phyloP scores from a whole-genome alignment of 1,140 invertebrate genomes.

The Calliphora vicina region DNA sequence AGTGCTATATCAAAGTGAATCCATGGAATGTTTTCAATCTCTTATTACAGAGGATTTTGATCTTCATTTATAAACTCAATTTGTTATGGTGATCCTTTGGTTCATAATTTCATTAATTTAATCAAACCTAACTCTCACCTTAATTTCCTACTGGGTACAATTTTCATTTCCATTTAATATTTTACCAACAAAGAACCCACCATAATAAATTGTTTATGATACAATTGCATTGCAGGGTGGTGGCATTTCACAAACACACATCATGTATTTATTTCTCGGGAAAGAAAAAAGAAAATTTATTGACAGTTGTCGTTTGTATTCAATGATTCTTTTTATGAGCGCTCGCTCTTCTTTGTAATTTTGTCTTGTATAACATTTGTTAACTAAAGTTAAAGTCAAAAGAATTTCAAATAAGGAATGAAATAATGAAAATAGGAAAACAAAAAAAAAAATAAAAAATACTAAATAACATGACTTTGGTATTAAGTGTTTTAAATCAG shows the following conservation, averaged over 20 bases:
- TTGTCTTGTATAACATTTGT: neutral
- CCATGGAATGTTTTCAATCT: too few relatives aligned
- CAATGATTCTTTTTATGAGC: too few relatives aligned
- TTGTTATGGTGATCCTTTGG: too few relatives aligned
- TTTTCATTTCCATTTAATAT: neutral
- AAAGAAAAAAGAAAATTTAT: neutral
- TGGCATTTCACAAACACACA: neutral
- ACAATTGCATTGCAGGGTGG: neutral
- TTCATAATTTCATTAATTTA: too few relatives aligned
- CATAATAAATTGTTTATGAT: neutral
- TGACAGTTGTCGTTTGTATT: neutral
- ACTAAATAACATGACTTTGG: neutral
- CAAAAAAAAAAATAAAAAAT: neutral
- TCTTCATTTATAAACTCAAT: too few relatives aligned
- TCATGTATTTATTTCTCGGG: neutral
- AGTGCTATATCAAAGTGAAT: too few relatives aligned
- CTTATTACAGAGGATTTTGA: too few relatives aligned
- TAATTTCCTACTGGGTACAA: neutral
- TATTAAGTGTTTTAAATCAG: neutral
- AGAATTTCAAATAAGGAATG: too few relatives aligned
- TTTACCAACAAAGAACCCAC: neutral
- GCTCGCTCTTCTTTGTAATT: too few relatives aligned
- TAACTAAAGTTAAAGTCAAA: neutral
- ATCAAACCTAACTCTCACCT: too few relatives aligned
- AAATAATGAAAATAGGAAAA: neutral